Base-by-base conservation (phyloP, 2,888 invertebrate species). In the Neoitamus cyanurus region DNA sequence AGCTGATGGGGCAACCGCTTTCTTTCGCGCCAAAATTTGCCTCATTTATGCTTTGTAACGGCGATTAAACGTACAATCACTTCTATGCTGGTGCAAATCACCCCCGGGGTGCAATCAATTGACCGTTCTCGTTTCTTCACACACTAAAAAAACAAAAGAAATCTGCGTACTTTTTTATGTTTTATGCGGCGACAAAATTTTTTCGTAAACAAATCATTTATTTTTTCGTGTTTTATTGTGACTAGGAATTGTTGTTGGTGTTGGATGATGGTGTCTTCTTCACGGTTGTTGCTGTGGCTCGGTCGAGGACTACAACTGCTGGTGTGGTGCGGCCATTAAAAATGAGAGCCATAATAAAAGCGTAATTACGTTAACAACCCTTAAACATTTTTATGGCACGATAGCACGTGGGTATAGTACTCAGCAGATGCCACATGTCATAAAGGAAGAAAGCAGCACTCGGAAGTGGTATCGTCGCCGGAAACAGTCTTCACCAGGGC, bases 341-440 rank as follows among this genome's bases (percentile, higher is more conserved):
- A 82, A 82, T 69, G 82, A 82, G 69, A 82, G 82, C 82, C 82
- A 82, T 82, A 82, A 82, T 82, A 82, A 82, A 69, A 82, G 69
- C 37, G 82, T 82, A 82, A 82, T 82, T 82, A 82, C 82, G 69
- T 69, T 82, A 82, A 82, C 82, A 82, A 82, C 82, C 82, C 82
- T 82, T 82, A 82, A 82, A 82, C 82, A 82, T 82, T 68, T 82
- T 82, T 82, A 82, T 69, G 82, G 69, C 82, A 25, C 68, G 11
- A 82, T 82, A 82, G 69, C 82, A 82, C 82, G 82, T 82, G 82
- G 82, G 20, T 58, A 58, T 9, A 15, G 58, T 58, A 20, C 58
- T 28, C 36, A 34, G 37, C 28, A 82, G 25, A 58, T 58, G 58
- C 20, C 58, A 82, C 20, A 69, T 82, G 69, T 68, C 37, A 36